A percentile compares a stretch with the other conserved stretches of the same genome.
phyloP scores from a whole-genome alignment of 2,113 vertebrate genomes.

The Plestiodon gilberti region DNA sequence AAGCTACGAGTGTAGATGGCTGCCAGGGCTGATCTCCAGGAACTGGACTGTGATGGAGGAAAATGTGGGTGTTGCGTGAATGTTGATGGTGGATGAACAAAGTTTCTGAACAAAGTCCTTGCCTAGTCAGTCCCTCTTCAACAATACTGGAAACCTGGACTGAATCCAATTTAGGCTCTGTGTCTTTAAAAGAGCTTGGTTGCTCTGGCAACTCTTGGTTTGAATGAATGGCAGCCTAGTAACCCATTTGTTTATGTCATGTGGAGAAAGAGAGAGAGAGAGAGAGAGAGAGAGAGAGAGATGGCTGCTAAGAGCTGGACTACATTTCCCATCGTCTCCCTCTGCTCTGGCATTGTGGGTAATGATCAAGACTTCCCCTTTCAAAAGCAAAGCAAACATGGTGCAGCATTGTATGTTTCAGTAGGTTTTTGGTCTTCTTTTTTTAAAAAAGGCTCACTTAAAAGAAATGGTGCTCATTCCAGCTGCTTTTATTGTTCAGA shows the following conservation, averaged over 20 bases:
- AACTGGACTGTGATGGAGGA: no score
- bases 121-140: not conserved
- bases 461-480: not conserved
- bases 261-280: no score
- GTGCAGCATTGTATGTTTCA: not conserved
- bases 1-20: no score
- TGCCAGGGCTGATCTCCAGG: no score
- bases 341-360: not conserved
- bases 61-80: no score
- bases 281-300: no score
- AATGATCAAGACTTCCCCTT: rapidly evolving
- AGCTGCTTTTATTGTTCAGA: not conserved
- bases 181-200: not conserved
- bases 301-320: rapidly evolving
- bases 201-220: not conserved
- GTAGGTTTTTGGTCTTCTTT: not conserved
- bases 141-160: not conserved
- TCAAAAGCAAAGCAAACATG: rapidly evolving
- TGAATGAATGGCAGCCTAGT: rapidly evolving
- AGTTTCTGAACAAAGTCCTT: not conserved
- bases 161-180: not conserved
- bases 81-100: not conserved
- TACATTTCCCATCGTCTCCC: slow-evolving; percentile 34
- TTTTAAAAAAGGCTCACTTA: no score
- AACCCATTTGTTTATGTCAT: rapidly evolving